Evolutionary conservation across 1,140 invertebrate genomes (phyloP), one percentile per base, ranked within the genome.

Genomic region (Chionoecetes opilio): DNA sequence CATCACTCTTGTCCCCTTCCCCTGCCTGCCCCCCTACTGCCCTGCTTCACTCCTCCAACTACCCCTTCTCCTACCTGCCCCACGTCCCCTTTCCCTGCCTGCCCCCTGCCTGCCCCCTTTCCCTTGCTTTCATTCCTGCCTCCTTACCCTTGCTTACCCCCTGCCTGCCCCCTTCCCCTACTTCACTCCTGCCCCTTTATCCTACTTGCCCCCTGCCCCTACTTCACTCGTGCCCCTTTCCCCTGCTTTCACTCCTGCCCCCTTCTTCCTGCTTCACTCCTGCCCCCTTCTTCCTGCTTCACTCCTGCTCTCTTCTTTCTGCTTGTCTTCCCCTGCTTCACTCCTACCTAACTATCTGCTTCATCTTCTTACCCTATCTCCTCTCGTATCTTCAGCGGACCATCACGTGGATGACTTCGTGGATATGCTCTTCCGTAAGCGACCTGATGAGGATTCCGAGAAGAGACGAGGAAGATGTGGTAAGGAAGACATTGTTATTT

Each of bases 361-460:
- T 35, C 11, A 3, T 26, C 14, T 26, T 32, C 34, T 8, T 26
- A 85, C 2, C 11, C 2, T 32, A 11, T 26, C 11, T 32, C 11
- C 29, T 53, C 9, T 53, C 46, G 21, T 53, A 14, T 53, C 46
- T 14, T 53, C 93, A 94, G 93, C 93, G 32, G 93, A 94, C 34
- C 88, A 91, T 46, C 87, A 94, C 63, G 88, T 91, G 0, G 93
- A 94, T 34, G 32, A 94, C 88, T 94, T 94, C 87, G 93, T 94
- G 87, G 93, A 94, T 29, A 94, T 94, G 93, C 75, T 94, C 21
- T 94, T 84, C 82, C 34, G 93, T 0, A 94, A 94, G 31, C 87
- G 93, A n/a, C 93, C 93, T 9, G 93, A 94, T 35, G 93, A 94
- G 31, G 93, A 94, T 82, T 84, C 87, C 3, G 93, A 94, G 75